A percentile compares a stretch with the other conserved stretches of the same genome.
Evolutionary conservation across 1,140 invertebrate species (phyloP).

Genomic region (Rhynchophorus ferrugineus): DNA sequence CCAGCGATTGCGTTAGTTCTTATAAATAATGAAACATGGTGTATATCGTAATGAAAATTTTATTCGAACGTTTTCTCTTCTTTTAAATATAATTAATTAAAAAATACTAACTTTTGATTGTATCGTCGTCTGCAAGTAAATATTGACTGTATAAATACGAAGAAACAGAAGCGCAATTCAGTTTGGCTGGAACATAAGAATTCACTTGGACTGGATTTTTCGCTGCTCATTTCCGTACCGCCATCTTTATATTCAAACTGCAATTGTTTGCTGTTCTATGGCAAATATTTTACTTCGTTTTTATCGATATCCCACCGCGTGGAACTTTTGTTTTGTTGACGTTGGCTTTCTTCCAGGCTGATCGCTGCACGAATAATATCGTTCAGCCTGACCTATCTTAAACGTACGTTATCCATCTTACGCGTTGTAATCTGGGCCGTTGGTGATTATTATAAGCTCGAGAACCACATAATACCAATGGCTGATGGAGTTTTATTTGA

Average conservation of each 20-base stretch:
- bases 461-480: background rate
- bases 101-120: too few species aligned
- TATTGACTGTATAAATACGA: too few species aligned
- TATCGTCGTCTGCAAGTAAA: too few species aligned
- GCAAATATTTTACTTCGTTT: background rate
- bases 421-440: background rate
- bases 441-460: background rate
- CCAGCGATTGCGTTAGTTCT: too few species aligned
- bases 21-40: too few species aligned
- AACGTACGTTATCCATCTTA: background rate
- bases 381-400: background rate
- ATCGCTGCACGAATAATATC: background rate
- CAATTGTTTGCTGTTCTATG: background rate
- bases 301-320: background rate
- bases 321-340: background rate
- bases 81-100: too few species aligned
- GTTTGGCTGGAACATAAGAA: background rate
- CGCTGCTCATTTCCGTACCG: background rate
- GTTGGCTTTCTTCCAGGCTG: background rate
- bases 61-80: too few species aligned
- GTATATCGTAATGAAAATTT: too few species aligned
- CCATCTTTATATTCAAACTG: background rate
- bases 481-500: too few species aligned
- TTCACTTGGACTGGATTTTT: background rate
- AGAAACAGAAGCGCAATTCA: background rate